Base-by-base conservation (phyloP, 2,888 invertebrate species). In the Aphodius sticticus region DNA sequence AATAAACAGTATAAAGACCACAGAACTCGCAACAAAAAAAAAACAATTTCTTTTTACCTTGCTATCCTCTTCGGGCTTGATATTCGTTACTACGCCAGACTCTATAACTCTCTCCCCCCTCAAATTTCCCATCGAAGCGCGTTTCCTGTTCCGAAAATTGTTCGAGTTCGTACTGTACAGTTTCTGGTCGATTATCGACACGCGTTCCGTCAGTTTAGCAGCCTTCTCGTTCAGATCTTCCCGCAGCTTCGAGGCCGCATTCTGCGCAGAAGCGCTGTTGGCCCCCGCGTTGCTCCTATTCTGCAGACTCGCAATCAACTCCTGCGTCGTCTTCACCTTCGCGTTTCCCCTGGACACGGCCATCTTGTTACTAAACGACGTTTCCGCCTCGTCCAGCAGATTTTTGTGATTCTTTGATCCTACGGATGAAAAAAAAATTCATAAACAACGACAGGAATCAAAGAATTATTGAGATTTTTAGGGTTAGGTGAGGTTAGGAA, bases 281-380 rank as follows among this genome's bases (percentile, higher is more conserved):
- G 70, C 35, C 69, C 15, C 53, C 69, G 69, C 69, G 77, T 69
- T 74, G 69, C 77, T 81, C 76, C 88, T 87, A 77, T 87, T 89
- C 89, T 94, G 94, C 84, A 96, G 91, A 88, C 95, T 94, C 78
- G 94, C 95, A 81, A 96, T 90, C 78, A 97, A 89, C 88, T 97
- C 96, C 86, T 95, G 94, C 0, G 96, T 97, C 36, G 95, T 95
- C 89, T 94, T 94, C 75, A 95, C 91, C 86, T 92, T 92, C 16
- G 92, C 92, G 86, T 92, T 92, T 72, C 88, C 88, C 15, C 92
- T 88, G 82, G 92, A 91, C 83, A 92, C 91, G 70, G 92, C 92
- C 85, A 93, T 88, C 86, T 93, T 93, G 83, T 90, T 91, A 53
- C 89, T 90, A 82, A 91, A 89, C 16, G 90, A 90, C 83, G 92